Percentiles rank a stretch among this genome's conserved stretches.
Evolutionary conservation across 2,113 vertebrate genomes (phyloP).

Genomic region (Macaca mulatta): DNA sequence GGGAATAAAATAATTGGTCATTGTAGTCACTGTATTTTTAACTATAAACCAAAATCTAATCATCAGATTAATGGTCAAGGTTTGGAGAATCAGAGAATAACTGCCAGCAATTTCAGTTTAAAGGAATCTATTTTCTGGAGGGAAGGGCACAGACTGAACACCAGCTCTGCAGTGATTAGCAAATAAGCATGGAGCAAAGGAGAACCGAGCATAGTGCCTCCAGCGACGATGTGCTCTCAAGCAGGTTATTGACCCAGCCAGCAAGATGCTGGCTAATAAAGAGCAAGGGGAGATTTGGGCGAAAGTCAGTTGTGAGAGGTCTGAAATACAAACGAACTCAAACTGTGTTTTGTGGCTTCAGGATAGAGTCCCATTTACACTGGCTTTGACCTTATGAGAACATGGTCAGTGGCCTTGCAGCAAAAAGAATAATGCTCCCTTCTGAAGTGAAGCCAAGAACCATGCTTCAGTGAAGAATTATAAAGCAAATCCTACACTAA

Average conservation of each 20-base stretch:
- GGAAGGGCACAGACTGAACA: slow-evolving; percentile 68
- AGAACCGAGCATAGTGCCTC: slow-evolving; percentile 44
- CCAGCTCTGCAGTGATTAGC: slow-evolving; percentile 35
- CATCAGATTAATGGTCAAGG: slow-evolving; percentile 26
- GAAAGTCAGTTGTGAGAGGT: slow-evolving; percentile 60
- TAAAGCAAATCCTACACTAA: slow-evolving; percentile 13
- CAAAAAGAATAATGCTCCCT: slow-evolving; percentile 57
- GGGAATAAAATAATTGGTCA: not conserved
- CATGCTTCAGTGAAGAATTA: slow-evolving; percentile 59
- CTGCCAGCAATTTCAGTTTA: slow-evolving; percentile 36
- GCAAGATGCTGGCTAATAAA: slow-evolving; percentile 51
- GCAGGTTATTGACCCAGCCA: slow-evolving; percentile 47
- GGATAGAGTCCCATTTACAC: slow-evolving; percentile 69
- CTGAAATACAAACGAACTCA: slow-evolving; percentile 70
- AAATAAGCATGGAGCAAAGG: slow-evolving; percentile 19
- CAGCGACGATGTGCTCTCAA: slow-evolving; percentile 50
- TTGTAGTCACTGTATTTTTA: not conserved
- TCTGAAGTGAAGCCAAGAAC: slow-evolving; percentile 67
- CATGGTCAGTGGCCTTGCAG: slow-evolving; percentile 69
- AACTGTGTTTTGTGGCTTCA: slow-evolving; percentile 67
- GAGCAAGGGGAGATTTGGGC: slow-evolving; percentile 19
- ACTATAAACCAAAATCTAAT: slow-evolving; percentile 50
- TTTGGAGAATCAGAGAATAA: slow-evolving; percentile 36
- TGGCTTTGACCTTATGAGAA: slow-evolving; percentile 76
- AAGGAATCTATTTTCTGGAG: slow-evolving; percentile 56